Conservation (phyloP, 1,140 invertebrate species). For the Drosophila littoralis region DNA sequence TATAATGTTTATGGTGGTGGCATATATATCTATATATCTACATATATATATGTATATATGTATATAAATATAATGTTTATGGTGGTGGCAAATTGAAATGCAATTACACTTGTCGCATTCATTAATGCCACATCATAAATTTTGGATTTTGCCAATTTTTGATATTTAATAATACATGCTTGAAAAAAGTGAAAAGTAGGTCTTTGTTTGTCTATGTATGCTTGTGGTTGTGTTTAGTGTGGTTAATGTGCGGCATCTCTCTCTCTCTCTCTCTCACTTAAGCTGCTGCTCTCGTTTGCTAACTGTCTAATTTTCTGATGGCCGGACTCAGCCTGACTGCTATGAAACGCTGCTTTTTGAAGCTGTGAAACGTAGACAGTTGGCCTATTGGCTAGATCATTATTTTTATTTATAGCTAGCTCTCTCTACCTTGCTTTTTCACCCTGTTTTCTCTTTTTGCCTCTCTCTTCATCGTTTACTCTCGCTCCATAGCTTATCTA, state of each 20-base stretch:
- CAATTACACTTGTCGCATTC: slow-evolving; percentile 39
- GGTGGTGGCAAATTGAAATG: slow-evolving; percentile 17
- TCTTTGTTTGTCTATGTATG: neutral
- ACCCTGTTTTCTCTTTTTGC: too few relatives aligned
- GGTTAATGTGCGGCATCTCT: slow-evolving; percentile 16
- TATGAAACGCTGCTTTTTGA: neutral
- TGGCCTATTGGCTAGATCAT: too few relatives aligned
- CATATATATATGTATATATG: neutral
- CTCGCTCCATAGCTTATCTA: too few relatives aligned
- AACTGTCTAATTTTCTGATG: neutral
- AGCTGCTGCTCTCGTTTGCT: neutral
- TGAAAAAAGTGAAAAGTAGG: too few relatives aligned
- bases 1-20: neutral
- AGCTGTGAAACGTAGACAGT: neutral
- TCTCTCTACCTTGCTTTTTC: too few relatives aligned
- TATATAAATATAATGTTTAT: neutral
- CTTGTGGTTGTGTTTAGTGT: neutral
- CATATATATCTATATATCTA: neutral
- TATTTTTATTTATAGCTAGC: neutral
- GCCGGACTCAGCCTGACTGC: neutral
- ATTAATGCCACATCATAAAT: slow-evolving; percentile 16
- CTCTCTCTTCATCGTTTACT: too few relatives aligned
- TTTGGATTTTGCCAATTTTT: slow-evolving; percentile 1
- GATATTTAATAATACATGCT: slow-evolving; percentile 2
- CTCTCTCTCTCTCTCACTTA: neutral